Evolutionary conservation across 2,113 vertebrate species (phyloP), one percentile per base, ranked within the genome.

Genomic region (Equus przewalskii): DNA sequence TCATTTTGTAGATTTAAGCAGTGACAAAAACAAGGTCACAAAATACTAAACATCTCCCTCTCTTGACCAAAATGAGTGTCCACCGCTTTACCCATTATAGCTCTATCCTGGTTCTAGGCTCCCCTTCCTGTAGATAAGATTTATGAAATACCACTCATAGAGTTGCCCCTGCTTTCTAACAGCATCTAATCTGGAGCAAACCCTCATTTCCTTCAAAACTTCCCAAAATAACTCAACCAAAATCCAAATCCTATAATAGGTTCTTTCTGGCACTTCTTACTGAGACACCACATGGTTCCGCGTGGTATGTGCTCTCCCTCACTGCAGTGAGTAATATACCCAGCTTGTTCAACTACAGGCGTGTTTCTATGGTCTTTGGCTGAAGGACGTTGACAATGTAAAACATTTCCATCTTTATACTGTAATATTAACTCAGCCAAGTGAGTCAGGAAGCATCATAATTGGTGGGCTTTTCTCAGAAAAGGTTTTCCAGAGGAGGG

Each of bases 1-100:
- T 6, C 24, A 82, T 18, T 46, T 73, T 62, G 10, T 86, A 92
- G 89, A 60, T 44, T 67, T 62, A 82, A 86, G 46, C 36, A 90
- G 33, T 46, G 60, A 91, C 62, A 64, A 84, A 95, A 93, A 46
- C 36, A 67, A 83, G 15, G 26, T 58, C 28, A 81, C 19, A 28
- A 85, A 95, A 46, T 69, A 80, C 5, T 56, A 85, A 94, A 70
- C 3, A 76, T 80, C 28, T 16, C 14, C 3, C 4, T 78, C 51
- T 80, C 51, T 82, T 90, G 30, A 21, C n/a, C 78, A 95, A 87
- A 96, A 87, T 86, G 8, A 67, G 12, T 75, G 11, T 75, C 58
- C 76, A 28, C n/a, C 44, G 67, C 33, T 89, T 96, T 88, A 84
- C 22, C 26, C 88, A 19, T 91, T 70, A 70, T 3, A 28, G 33